phyloP scores from a whole-genome alignment of 1,140 invertebrate species.

The Zaprionus africanus region DNA sequence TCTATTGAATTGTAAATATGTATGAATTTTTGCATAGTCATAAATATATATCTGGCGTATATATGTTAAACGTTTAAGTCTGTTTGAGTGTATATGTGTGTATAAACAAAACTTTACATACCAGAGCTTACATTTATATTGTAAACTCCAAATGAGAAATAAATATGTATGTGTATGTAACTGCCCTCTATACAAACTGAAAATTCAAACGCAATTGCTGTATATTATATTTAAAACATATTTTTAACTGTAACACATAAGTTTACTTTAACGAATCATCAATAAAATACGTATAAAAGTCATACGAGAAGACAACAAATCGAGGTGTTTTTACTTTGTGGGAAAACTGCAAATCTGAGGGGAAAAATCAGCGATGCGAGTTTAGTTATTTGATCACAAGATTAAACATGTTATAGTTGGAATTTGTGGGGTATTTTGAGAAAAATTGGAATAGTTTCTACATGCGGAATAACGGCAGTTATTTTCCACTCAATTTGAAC shows the following conservation, averaged over 20 bases:
- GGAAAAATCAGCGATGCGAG: too few relatives aligned
- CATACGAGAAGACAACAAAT: conserved; percentile 32
- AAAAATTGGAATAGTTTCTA: too few relatives aligned
- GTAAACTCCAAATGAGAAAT: conserved; percentile 36
- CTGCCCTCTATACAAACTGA: conserved; percentile 34
- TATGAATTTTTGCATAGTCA: conserved; percentile 81
- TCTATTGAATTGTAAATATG: conserved; percentile 76
- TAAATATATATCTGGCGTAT: conserved; percentile 68
- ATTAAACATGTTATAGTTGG: too few relatives aligned
- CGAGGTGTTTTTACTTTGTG: not conserved
- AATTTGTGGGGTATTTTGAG: too few relatives aligned
- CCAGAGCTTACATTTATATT: conserved; percentile 61
- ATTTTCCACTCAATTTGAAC: too few relatives aligned
- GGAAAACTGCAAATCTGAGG: not conserved
- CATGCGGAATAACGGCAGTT: too few relatives aligned
- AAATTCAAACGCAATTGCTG: conserved; percentile 52
- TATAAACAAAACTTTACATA: conserved; percentile 41
- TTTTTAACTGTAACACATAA: conserved; percentile 47
- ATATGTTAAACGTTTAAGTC: conserved; percentile 63
- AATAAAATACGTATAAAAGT: conserved; percentile 56
- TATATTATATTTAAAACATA: conserved; percentile 69
- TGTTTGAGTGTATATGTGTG: conserved; percentile 60
- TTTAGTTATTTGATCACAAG: not conserved
- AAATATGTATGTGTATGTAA: conserved; percentile 23
- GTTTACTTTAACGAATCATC: conserved; percentile 63